phyloP scores from a whole-genome alignment of 2,888 invertebrate genomes.

The Stenurella melanura region DNA sequence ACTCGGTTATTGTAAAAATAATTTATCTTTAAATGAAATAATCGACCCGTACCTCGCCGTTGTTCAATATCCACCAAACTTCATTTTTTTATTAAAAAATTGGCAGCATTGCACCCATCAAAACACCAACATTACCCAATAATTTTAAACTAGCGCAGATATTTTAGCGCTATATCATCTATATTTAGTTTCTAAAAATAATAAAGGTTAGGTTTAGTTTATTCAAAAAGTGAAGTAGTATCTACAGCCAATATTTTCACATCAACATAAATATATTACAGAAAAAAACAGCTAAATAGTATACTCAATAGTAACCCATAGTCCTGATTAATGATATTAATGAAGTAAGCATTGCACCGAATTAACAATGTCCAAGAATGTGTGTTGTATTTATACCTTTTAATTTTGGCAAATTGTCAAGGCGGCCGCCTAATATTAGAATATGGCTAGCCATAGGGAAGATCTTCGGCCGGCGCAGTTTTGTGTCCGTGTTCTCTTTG shows the following conservation, averaged over 20 bases:
- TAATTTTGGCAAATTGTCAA: constrained; percentile 68
- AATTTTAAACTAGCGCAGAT: constrained; percentile 4
- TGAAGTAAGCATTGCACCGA: constrained; percentile 10
- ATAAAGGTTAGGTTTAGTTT: not conserved
- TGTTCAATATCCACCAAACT: not conserved
- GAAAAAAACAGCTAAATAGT: not conserved
- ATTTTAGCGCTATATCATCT: not conserved
- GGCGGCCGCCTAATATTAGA: constrained; percentile 67
- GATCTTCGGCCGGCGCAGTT: constrained; percentile 58
- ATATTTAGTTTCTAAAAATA: constrained; percentile 7
- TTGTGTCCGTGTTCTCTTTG: constrained; percentile 60
- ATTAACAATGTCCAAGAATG: constrained; percentile 51
- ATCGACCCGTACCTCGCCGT: no score
- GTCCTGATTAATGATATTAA: constrained; percentile 9
- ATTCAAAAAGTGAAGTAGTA: not conserved
- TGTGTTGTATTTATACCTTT: constrained; percentile 61
- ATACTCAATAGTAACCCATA: not conserved
- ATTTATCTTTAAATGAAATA: no score
- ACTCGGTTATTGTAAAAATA: no score
- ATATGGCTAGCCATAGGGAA: constrained; percentile 59
- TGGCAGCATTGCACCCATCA: not conserved
- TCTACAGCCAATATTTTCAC: not conserved
- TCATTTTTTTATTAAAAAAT: not conserved
- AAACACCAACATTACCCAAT: not conserved
- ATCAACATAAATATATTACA: not conserved